phyloP scores from a whole-genome alignment of 2,113 vertebrate genomes.

The Zeus faber region DNA sequence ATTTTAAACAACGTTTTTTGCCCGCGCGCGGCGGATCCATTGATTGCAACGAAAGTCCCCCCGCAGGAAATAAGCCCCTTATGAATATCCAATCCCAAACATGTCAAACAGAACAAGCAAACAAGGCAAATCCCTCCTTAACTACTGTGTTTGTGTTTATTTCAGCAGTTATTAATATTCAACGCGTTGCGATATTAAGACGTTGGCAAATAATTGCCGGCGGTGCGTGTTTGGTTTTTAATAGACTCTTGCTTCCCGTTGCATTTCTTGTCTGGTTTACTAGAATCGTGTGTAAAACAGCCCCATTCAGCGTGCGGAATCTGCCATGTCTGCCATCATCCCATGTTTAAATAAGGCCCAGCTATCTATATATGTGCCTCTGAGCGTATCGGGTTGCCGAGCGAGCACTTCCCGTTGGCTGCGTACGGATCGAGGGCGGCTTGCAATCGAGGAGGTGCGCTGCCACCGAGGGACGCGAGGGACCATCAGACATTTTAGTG shows the following conservation, averaged over 20 bases:
- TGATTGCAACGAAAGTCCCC: slow-evolving; percentile 1
- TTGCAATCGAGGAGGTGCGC: slow-evolving; percentile 21
- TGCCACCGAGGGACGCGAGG: slow-evolving; percentile 30
- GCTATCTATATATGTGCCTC: slow-evolving; percentile 48
- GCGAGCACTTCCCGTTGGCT: slow-evolving; percentile 35
- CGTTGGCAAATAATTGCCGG: slow-evolving; percentile 38
- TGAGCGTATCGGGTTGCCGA: slow-evolving; percentile 25
- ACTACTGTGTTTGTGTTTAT: slow-evolving; percentile 22
- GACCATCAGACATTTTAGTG: slow-evolving; percentile 49
- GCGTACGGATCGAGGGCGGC: slow-evolving; percentile 29
- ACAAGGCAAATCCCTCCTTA: neutral
- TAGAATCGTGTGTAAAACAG: slow-evolving; percentile 33
- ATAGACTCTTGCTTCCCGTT: slow-evolving; percentile 19
- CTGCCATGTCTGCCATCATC: neutral
- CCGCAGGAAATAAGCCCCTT: slow-evolving; percentile 3
- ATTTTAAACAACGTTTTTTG: neutral
- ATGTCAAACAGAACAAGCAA: slow-evolving; percentile 33
- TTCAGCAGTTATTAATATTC: slow-evolving; percentile 45
- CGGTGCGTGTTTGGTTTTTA: slow-evolving; percentile 33
- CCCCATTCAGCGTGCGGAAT: slow-evolving; percentile 23
- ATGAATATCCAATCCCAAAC: slow-evolving; percentile 16
- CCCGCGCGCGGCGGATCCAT: neutral
- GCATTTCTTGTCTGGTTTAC: slow-evolving; percentile 18
- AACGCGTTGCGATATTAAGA: slow-evolving; percentile 36
- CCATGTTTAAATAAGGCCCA: slow-evolving; percentile 31